A percentile compares a stretch with the other conserved stretches of the same genome.
Conservation (phyloP, 1,140 invertebrate species). For the Sinonovacula constricta region DNA sequence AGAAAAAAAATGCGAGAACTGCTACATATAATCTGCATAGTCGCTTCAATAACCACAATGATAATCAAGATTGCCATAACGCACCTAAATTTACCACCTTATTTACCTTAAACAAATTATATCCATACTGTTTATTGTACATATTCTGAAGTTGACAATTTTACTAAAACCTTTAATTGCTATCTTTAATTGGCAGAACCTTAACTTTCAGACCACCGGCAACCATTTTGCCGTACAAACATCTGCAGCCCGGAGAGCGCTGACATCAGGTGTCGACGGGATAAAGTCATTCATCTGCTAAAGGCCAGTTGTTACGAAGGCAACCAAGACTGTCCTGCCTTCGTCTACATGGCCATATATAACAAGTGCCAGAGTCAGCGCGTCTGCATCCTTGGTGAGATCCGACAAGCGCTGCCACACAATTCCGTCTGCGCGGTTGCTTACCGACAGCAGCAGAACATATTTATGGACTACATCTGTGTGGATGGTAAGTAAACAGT, state of each 20-base stretch:
- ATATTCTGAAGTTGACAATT: too few species aligned
- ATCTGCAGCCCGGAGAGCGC: constrained; percentile 23
- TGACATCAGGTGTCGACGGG: constrained; percentile 27
- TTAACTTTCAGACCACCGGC: constrained; percentile 9
- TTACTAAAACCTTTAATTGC: too few species aligned
- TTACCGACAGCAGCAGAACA: constrained; percentile 16
- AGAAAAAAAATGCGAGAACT: too few species aligned
- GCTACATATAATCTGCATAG: too few species aligned
- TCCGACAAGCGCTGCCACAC: constrained; percentile 3
- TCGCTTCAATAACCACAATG: too few species aligned
- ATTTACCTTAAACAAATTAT: too few species aligned
- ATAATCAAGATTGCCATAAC: too few species aligned
- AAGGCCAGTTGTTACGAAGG: constrained; percentile 15
- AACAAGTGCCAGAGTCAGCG: constrained; percentile 24
- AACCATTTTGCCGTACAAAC: constrained; percentile 30
- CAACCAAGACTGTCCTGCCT: constrained; percentile 18
- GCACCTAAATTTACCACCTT: too few species aligned
- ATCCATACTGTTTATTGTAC: too few species aligned
- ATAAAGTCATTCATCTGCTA: constrained; percentile 29
- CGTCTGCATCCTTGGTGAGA: not conserved
- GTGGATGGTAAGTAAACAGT: constrained; percentile 41
- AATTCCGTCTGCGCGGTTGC: constrained; percentile 8
- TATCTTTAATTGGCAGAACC: too few species aligned
- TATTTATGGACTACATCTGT: constrained; percentile 46
- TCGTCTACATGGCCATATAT: constrained; percentile 11